A percentile compares a stretch with the other conserved stretches of the same genome.
Conservation (phyloP, 2,888 invertebrate genomes). For the Brachypalpus laphriformis region DNA sequence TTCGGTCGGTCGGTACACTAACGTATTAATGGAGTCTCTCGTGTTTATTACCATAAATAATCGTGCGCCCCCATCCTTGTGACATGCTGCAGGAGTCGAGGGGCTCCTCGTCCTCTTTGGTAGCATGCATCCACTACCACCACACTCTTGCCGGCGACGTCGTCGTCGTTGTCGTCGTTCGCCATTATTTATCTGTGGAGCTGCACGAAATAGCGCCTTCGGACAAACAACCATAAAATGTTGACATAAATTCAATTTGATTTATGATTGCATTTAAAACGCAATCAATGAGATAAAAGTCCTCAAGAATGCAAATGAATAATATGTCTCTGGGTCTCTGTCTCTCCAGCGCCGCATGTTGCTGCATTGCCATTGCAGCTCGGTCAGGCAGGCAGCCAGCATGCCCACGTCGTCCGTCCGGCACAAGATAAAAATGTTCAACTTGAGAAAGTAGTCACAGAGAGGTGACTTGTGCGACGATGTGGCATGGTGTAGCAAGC, state of each 20-base stretch:
- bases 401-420: conserved; percentile 46
- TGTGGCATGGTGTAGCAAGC: conserved; percentile 12
- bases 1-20: conserved; percentile 23
- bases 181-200: conserved; percentile 76
- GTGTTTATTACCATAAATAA: conserved; percentile 69
- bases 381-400: conserved; percentile 23
- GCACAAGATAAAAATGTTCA: conserved; percentile 64
- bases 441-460: conserved; percentile 62
- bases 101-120: conserved; percentile 13
- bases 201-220: conserved; percentile 78
- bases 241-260: conserved; percentile 80
- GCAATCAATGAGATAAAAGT: conserved; percentile 78
- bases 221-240: conserved; percentile 79
- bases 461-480: conserved; percentile 1
- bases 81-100: conserved; percentile 40
- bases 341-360: conserved; percentile 1
- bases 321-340: conserved; percentile 49
- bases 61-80: conserved; percentile 60
- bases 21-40: conserved; percentile 68
- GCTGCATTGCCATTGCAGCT: conserved; percentile 31
- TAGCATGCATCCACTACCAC: conserved; percentile 9
- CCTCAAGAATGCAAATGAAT: conserved; percentile 69
- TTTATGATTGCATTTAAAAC: conserved; percentile 80
- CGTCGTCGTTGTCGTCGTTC: conserved; percentile 21
- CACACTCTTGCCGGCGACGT: conserved; percentile 8